Base-by-base conservation (phyloP, 2,797 vertebrate genomes). In the Anguilla anguilla region DNA sequence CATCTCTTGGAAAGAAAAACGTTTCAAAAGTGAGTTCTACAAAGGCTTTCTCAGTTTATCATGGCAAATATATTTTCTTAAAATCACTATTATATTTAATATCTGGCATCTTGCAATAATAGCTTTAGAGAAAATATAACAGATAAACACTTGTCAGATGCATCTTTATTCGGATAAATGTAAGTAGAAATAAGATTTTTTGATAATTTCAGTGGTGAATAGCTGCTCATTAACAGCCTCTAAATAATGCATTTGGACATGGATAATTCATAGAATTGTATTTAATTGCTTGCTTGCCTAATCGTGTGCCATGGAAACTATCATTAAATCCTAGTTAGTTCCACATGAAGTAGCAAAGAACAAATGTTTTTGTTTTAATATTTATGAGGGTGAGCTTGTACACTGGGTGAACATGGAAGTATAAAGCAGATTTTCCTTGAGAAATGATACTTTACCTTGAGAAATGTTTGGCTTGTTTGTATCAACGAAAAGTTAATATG, bases 251-350 rank as follows among this genome's bases (percentile, higher is more conserved):
- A 92, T 83, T 72, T 86, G 86, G 84, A 85, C 19, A 92, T 92
- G 81, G 89, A 96, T 96, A 95, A 96, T 96, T 95, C 95, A 95
- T 96, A 93, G 94, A 95, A 95, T 95, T 94, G 91, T 94, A 94
- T 96, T 96, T 96, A 96, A 97, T 96, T 96, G 93, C 92, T 92
- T 94, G 94, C 93, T 93, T 93, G 94, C 94, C 94, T 94, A 95
- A 96, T 96, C 95, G 93, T 83, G 51, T 93, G 89, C 93, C 93
- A 95, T 96, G 95, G 94, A 96, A 96, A 95, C 93, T 92, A 93
- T 95, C 95, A 95, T 97, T 92, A 93, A 95, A 97, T 96, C 96
- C 91, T 93, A 94, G 96, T 97, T 97, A 97, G 96, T 97, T 97
- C 95, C 95, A 96, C 96, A 96, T 10, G 89, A 96, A 93, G 92